phyloP scores from a whole-genome alignment of 2,797 vertebrate genomes.

The Rhinogobio ventralis region DNA sequence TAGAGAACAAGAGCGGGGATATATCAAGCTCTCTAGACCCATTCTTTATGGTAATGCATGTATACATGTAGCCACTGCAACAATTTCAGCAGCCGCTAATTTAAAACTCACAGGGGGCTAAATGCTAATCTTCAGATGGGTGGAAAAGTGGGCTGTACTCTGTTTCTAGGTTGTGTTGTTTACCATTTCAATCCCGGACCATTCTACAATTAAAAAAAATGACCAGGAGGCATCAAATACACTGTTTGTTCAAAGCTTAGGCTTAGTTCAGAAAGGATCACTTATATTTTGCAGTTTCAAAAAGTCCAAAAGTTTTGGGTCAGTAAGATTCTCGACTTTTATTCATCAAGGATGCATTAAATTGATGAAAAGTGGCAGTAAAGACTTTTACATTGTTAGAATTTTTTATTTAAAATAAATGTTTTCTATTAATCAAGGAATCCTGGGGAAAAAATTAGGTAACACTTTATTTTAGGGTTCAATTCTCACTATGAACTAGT shows the following conservation, averaged over 20 bases:
- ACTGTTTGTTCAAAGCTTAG: slow-evolving; percentile 23
- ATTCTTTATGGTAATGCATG: slow-evolving; percentile 44
- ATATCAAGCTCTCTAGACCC: slow-evolving; percentile 13
- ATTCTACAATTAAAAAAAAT: slow-evolving; percentile 52
- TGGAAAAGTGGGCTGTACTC: slow-evolving; percentile 52
- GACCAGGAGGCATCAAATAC: slow-evolving; percentile 49
- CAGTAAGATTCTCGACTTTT: background rate
- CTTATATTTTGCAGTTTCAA: background rate
- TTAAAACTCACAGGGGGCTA: background rate
- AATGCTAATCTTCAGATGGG: slow-evolving; percentile 5
- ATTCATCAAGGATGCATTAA: background rate
- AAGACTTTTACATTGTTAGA: too few species aligned
- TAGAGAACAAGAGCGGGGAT: slow-evolving; percentile 4
- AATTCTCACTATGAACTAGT: too few species aligned
- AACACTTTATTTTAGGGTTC: too few species aligned
- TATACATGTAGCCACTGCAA: background rate
- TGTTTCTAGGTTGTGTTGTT: slow-evolving; percentile 64
- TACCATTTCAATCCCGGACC: slow-evolving; percentile 58
- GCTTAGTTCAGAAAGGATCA: slow-evolving; percentile 59
- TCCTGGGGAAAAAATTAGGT: background rate
- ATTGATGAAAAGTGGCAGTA: background rate
- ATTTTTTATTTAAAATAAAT: too few species aligned
- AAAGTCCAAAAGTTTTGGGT: background rate
- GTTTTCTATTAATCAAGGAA: background rate
- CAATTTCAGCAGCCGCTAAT: slow-evolving; percentile 13